Evolutionary conservation across 2,888 invertebrate genomes (phyloP), one percentile per base, ranked within the genome.

Genomic region (Tridacna crocea): DNA sequence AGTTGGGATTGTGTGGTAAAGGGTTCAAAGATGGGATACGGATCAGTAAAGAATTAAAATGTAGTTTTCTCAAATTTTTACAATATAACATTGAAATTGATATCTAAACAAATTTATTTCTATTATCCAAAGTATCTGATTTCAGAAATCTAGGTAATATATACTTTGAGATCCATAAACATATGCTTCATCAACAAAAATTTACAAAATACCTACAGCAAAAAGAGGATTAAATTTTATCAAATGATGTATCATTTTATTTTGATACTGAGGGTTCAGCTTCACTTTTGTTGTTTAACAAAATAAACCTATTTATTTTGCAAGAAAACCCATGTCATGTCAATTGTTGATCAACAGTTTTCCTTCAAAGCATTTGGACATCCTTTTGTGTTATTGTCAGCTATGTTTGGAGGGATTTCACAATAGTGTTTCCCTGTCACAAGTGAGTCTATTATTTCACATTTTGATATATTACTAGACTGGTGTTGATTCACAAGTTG

Each of bases 261-360:
- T 66, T 46, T 66, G 27, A 66, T 66, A 36, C 27, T 66, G 6
- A 36, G 36, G 27, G 26, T 19, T 15, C 10, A 26, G 36, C 15
- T 48, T 55, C 55, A n/a, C 47, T 27, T 61, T 74, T 74, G 70
- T 70, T 75, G 61, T 63, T 47, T 36, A 46, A 79, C 75, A 70
- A 75, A 70, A 68, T 48, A 47, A 60, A 79, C 70, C 75, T 75
- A 79, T 79, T 79, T 75, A 79, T 55, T 36, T 55, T 70, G 79
- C 60, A 79, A 79, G 51, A 26, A 47, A 68, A 79, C 47, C 11
- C 60, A 24, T n/a, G 46, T 66, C 26, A 27, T 19, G 66, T 36
- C 60, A 55, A 58, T 60, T 68, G 70, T 55, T 48, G 19, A 55
- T 60, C 61, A 36, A 60, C 70, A 24, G 60, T 58, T 77, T 60